Base-by-base conservation (phyloP, 2,113 vertebrate species). In the Heterocephalus glaber region DNA sequence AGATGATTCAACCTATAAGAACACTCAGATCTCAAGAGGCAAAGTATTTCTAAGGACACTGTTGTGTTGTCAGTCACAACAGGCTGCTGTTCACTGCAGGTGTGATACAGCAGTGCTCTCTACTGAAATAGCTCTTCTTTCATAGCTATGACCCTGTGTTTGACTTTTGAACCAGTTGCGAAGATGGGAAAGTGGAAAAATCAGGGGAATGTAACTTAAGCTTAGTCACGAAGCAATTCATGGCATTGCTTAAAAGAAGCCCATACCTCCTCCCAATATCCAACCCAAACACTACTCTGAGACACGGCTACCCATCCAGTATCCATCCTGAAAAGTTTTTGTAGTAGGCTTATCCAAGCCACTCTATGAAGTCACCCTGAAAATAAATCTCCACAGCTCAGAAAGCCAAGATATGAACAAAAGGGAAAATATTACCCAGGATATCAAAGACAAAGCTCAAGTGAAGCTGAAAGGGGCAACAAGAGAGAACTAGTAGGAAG, bases 381-480 rank as follows among this genome's bases (percentile, higher is more conserved):
- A 97, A 97, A 96, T 76, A 91, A 95, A 87, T 95, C 91, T 77
- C 96, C 93, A 61, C 28, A 89, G 56, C 70, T 95, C 90, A 72
- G 74, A 84, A 30, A 97, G 81, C 49, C 86, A 83, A 93, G 80
- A 95, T 49, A 77, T n/a, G 91, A 97, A 84, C 85, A 90, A 92
- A 95, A 47, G 79, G 76, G 86, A 70, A 95, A 88, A 70, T 84
- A 66, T 0, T 80, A 77, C 47, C 74, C 49, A 7, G 17, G 79
- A 35, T 84, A 85, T 54, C 65, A 91, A 52, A 87, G 68, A 94
- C 83, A 84, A 94, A 80, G 56, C 6, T 86, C 79, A 83, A 41
- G 12, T 17, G n/a, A 49, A 90, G 56, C 28, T 60, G 66, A 92
- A 79, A 72, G n/a, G 16, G 44, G 92, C 44, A 79, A 38, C 19